Base-by-base conservation (phyloP, 2,888 invertebrate species). In the Stratiomys singularior region DNA sequence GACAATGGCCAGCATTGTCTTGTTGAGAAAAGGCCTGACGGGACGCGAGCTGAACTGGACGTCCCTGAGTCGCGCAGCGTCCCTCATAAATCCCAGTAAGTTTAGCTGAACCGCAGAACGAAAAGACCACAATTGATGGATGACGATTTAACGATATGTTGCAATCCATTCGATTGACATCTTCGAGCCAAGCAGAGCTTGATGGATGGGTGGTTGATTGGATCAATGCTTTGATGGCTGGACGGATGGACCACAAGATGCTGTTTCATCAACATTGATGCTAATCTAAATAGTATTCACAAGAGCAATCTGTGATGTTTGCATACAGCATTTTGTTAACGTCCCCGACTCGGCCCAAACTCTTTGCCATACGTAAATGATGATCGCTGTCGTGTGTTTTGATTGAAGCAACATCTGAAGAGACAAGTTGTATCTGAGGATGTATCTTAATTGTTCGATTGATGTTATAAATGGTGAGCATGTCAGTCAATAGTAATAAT, bases 81-180 rank as follows among this genome's bases (percentile, higher is more conserved):
- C 47, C 69, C 46, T 69, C 69, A 27, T 69, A 69, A 69, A 69
- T 69, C 46, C 44, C 15, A 23, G 47, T 69, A 25, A 25, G 37
- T 13, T 30, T 69, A 69, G 69, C 69, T 46, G 47, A 46, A 44
- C 69, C 69, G 25, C 46, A 46, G 11, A 46, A 47, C 69, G 46
- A 47, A n/a, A 21, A 46, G 69, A 69, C 69, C 66, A 25, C 77
- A 67, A 78, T 85, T 86, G 87, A 86, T 86, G 84, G 86, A 86
- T 86, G 86, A 83, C 84, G 85, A 85, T 85, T 85, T 85, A 84
- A 85, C 82, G 81, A 82, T 82, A 83, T 84, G 83, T 81, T 82
- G 83, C 85, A 85, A 86, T 86, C 86, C 85, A 86, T 85, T 85
- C 86, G 85, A 85, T 85, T 80, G 63, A 76, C 64, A 47, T 64